Percentiles rank a stretch among this genome's conserved stretches.
Conservation (phyloP, 2,888 invertebrate species). For the Drosophila melanosoma region DNA sequence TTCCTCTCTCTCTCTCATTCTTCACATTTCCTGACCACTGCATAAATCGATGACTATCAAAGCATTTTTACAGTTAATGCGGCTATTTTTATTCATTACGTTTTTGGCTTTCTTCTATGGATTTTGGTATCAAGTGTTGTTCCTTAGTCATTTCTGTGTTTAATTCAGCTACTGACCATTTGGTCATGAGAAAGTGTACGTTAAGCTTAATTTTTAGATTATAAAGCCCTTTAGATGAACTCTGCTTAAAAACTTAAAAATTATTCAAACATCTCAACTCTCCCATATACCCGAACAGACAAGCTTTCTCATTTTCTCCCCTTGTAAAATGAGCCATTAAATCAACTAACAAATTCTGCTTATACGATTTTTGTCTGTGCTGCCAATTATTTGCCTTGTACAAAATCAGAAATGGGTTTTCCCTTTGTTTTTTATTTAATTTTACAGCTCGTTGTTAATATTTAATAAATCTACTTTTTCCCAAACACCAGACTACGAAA, state of each 20-base stretch:
- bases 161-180: conserved; percentile 36
- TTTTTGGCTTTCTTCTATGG: conserved; percentile 67
- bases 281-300: conserved; percentile 13
- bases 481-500: conserved; percentile 22
- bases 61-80: conserved; percentile 79
- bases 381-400: conserved; percentile 47
- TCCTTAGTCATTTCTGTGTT: conserved; percentile 29
- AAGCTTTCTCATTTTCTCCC: conserved; percentile 31
- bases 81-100: conserved; percentile 81
- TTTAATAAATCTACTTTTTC: conserved; percentile 61
- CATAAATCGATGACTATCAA: conserved; percentile 77
- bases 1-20: conserved; percentile 13
- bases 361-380: conserved; percentile 20
- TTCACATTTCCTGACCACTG: conserved; percentile 18
- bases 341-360: conserved; percentile 29
- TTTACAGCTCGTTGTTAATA: conserved; percentile 70
- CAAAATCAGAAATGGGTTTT: conserved; percentile 18
- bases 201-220: neutral
- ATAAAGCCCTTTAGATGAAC: neutral
- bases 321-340: conserved; percentile 35
- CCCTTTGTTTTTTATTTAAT: conserved; percentile 24
- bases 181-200: conserved; percentile 1
- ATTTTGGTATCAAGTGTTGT: conserved; percentile 33
- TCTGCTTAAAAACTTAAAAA: neutral
- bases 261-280: neutral